Percentiles rank a stretch among this genome's conserved stretches.
phyloP scores from a whole-genome alignment of 2,113 vertebrate genomes.

The Pterocles burchelli region DNA sequence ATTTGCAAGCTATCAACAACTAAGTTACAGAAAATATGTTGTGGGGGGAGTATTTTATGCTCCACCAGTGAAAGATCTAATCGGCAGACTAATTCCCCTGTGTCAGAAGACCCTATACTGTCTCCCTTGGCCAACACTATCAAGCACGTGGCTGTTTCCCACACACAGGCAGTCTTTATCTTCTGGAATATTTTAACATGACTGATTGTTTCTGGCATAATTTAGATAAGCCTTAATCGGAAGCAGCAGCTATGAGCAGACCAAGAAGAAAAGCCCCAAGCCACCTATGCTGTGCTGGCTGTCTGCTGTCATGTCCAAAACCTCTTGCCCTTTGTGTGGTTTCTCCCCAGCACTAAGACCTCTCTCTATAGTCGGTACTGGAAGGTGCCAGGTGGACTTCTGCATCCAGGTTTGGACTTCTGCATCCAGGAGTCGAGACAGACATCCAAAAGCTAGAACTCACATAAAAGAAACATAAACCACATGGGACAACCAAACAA shows the following conservation, averaged over 20 bases:
- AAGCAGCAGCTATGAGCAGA: background rate
- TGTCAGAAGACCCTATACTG: conserved; percentile 22
- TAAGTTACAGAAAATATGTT: background rate
- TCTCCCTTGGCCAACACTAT: background rate
- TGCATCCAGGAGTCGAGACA: background rate
- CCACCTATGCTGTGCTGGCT: background rate
- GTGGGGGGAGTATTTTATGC: background rate
- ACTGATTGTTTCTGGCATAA: conserved; percentile 10
- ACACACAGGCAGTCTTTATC: background rate
- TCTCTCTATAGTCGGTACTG: background rate
- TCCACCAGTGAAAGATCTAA: conserved; percentile 42
- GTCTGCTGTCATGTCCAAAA: background rate
- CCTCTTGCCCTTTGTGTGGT: background rate
- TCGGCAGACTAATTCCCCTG: conserved; percentile 18
- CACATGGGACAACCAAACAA: background rate
- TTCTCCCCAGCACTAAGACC: background rate
- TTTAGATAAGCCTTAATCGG: background rate
- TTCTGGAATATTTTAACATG: conserved; percentile 41
- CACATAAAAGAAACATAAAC: background rate
- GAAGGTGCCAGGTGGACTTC: background rate
- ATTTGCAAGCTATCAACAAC: conserved; percentile 46
- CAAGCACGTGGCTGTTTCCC: background rate
- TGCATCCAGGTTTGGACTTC: background rate
- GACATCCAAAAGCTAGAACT: background rate
- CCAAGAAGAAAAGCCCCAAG: background rate